Conservation (phyloP, 1,140 invertebrate genomes). For the Heliconius hermathena region DNA sequence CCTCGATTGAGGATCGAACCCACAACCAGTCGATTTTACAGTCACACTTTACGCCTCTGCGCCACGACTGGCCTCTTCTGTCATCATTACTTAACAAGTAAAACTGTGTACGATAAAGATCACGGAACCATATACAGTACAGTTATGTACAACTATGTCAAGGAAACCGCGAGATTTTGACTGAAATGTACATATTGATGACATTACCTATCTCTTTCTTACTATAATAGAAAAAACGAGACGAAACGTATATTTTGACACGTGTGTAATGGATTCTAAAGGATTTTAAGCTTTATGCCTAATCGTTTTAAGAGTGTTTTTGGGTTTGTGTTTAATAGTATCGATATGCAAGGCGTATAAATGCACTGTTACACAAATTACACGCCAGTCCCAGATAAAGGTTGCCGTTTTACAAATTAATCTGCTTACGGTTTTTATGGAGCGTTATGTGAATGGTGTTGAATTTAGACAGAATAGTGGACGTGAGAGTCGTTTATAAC, state of each 20-base stretch:
- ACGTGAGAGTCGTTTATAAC: too few relatives aligned
- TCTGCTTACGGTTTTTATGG: constrained; percentile 16
- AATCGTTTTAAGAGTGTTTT: not conserved
- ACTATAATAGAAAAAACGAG: not conserved
- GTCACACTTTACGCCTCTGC: too few relatives aligned
- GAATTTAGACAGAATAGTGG: not conserved
- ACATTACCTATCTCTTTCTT: not conserved
- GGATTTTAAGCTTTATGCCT: not conserved
- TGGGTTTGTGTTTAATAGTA: not conserved
- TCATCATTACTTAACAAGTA: not conserved
- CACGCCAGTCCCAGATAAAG: constrained; percentile 26
- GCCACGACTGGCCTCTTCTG: too few relatives aligned
- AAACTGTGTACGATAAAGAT: not conserved
- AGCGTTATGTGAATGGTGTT: not conserved
- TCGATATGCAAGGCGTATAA: constrained; percentile 20
- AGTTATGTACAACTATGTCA: constrained; percentile 23
- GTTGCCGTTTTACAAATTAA: constrained; percentile 28
- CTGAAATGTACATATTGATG: not conserved
- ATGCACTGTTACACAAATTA: constrained; percentile 33
- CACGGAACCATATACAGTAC: constrained; percentile 18
- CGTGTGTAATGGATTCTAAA: not conserved
- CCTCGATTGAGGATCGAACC: not conserved
- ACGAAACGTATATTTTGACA: not conserved
- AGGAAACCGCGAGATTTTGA: constrained; percentile 24
- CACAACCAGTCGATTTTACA: too few relatives aligned